A percentile compares a stretch with the other conserved stretches of the same genome.
These are phyloP conservation scores for Calidris pygmaea DNA, from an alignment of 2,113 vertebrate genomes.

Conservation along the genomic window DNA sequence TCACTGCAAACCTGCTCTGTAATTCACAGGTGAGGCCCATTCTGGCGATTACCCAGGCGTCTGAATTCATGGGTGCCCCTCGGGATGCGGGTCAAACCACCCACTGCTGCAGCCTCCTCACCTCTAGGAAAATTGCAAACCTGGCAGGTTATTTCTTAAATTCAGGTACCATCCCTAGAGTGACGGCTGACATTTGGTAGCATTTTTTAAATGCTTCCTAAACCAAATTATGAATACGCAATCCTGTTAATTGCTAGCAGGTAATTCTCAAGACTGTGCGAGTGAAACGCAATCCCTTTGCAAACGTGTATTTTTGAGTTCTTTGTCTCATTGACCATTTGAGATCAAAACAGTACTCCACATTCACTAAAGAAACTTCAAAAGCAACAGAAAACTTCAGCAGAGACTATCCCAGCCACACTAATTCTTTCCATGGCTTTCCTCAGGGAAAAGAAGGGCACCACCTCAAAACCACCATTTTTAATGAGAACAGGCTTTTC, in stretches of 20 bases:
- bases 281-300: background rate
- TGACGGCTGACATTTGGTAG: no score
- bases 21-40: background rate
- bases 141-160: background rate
- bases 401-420: background rate
- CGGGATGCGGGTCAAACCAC: background rate
- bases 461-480: background rate
- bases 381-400: background rate
- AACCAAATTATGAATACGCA: background rate
- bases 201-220: background rate
- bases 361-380: background rate
- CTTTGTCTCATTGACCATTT: background rate
- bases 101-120: background rate
- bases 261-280: background rate
- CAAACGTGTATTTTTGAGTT: background rate
- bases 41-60: background rate
- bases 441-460: background rate
- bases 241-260: background rate
- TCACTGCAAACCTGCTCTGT: background rate
- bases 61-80: background rate
- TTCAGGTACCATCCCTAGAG: background rate
- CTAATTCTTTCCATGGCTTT: background rate
- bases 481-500: background rate
- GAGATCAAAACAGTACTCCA: background rate
- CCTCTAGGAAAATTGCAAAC: background rate